Base-by-base conservation (phyloP, 2,797 vertebrate species). In the Catamblyrhynchus diadema region DNA sequence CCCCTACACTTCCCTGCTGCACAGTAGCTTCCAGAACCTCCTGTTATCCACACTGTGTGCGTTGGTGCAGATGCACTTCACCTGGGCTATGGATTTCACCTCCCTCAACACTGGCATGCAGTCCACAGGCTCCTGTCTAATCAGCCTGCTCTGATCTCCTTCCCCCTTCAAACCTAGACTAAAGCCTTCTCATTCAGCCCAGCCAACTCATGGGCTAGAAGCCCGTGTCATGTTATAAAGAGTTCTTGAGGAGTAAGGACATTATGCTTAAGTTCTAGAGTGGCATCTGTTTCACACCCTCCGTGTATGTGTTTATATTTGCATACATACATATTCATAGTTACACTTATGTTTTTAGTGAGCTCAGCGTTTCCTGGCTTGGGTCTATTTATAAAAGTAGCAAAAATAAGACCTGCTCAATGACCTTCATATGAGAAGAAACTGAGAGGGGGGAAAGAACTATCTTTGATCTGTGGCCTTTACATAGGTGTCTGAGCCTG, bases 341-440 rank as follows among this genome's bases (percentile, higher is more conserved):
- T 20, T 35, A 47, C 10, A 11, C 81, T 83, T 72, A 42, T 7
- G 37, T 35, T 94, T 83, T 91, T 57, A 62, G 61, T 62, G 21
- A 85, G 75, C 54, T 91, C 79, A 72, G 79, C 0, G 0, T 48
- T 37, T 83, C 50, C 44, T 83, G 53, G 32, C 72, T 81, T 81
- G 37, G 32, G 33, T 88, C 87, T 85, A 14, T 91, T 92, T 91
- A 85, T 92, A 87, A 94, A 93, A 90, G 64, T 19, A 77, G 86
- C 75, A 74, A 93, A 94, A 95, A 75, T 69, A 91, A 82, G 79
- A 69, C 62, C 44, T 80, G 35, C 73, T 86, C 32, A 56, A 44
- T 86, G 79, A 89, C 79, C 80, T 94, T 94, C 66, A 64, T 53
- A 27, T 0, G 2, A 83, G 82, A 88, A 74, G 72, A 66, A 69